Percentiles rank a stretch among this genome's conserved stretches.
Evolutionary conservation across 2,797 vertebrate genomes (phyloP).

Genomic region (Molossus alvarezi): DNA sequence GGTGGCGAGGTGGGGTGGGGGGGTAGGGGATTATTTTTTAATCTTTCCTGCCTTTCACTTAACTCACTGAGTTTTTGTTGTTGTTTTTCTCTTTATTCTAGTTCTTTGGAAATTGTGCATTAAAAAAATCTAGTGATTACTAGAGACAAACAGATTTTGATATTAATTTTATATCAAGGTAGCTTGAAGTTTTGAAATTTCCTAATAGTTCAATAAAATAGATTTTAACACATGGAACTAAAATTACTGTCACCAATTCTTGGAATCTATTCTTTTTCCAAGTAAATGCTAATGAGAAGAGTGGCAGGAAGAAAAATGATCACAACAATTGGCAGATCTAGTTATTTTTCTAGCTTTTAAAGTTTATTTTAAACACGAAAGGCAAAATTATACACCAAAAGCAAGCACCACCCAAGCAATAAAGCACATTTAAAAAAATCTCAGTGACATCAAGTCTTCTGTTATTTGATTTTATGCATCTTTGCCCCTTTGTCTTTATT

Average conservation of each 20-base stretch:
- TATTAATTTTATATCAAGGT: constrained; percentile 58
- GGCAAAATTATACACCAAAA: not conserved
- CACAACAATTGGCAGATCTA: constrained; percentile 41
- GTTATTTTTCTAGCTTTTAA: constrained; percentile 74
- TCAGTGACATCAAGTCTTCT: not conserved
- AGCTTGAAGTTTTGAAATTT: constrained; percentile 45
- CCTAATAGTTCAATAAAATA: constrained; percentile 65
- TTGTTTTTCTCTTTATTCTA: constrained; percentile 12
- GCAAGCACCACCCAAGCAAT: constrained; percentile 7
- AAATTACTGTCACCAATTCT: constrained; percentile 53
- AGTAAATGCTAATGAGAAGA: constrained; percentile 70
- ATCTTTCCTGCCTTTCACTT: constrained; percentile 19
- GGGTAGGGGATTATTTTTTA: not conserved
- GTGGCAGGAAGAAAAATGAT: constrained; percentile 38
- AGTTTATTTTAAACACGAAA: constrained; percentile 69
- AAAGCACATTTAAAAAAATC: constrained; percentile 30
- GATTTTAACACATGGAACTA: constrained; percentile 49
- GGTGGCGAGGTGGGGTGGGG: not conserved
- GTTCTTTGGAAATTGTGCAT: constrained; percentile 25
- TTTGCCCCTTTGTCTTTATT: not conserved
- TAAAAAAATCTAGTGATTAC: not conserved
- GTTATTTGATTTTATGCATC: not conserved
- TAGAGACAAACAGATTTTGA: constrained; percentile 37
- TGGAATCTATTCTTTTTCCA: constrained; percentile 41
- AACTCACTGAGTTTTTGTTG: not conserved